phyloP scores from a whole-genome alignment of 2,797 vertebrate genomes.

The Margarornis squamiger region DNA sequence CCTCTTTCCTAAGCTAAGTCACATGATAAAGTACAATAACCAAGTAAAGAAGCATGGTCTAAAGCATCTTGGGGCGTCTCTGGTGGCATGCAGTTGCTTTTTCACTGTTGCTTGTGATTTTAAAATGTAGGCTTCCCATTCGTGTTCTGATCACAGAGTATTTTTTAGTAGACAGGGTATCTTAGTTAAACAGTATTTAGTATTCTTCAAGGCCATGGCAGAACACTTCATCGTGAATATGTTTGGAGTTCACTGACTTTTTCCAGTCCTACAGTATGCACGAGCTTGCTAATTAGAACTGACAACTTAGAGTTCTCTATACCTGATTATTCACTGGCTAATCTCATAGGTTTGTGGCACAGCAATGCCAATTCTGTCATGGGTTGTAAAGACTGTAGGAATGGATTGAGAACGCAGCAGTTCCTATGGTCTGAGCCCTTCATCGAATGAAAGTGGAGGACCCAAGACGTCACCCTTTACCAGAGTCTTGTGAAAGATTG shows the following conservation, averaged over 20 bases:
- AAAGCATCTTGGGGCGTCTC: accelerated
- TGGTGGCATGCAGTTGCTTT: neutral
- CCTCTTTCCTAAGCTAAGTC: neutral
- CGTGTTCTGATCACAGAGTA: neutral
- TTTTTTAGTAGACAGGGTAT: neutral
- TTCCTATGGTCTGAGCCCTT: accelerated
- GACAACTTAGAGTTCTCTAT: neutral
- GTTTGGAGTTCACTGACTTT: neutral
- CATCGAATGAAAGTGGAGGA: accelerated
- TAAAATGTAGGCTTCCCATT: neutral
- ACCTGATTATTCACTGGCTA: neutral
- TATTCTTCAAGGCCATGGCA: accelerated
- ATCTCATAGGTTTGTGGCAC: no score
- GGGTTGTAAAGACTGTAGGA: neutral
- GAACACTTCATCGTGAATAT: accelerated
- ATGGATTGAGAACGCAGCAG: neutral
- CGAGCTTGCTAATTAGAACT: neutral
- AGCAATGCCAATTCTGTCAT: accelerated
- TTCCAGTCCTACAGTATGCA: neutral
- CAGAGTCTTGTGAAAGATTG: neutral
- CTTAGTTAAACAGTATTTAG: neutral
- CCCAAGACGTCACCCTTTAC: accelerated
- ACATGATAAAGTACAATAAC: accelerated
- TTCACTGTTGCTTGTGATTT: neutral
- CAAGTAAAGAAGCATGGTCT: accelerated